Evolutionary conservation across 1,140 invertebrate species (phyloP), one percentile per base, ranked within the genome.

Genomic region (Formica exsecta): DNA sequence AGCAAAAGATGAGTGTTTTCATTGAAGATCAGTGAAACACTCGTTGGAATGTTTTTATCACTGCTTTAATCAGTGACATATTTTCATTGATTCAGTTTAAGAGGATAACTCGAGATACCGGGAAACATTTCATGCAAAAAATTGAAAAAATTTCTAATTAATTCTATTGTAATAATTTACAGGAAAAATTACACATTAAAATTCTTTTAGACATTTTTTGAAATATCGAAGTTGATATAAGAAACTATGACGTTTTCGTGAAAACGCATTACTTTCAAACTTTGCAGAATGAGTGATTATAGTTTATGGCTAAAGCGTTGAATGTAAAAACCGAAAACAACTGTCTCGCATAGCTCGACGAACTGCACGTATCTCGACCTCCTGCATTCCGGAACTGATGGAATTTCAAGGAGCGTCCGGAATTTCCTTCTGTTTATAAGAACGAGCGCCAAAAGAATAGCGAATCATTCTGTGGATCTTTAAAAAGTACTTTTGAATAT

Each of bases 311-410:
- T 57, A 68, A 38, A 80, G n/a, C 25, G 25, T 32, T 5, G 16
- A n/a, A 73, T 73, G 59, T 62, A 83, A 83, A 83, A 83, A 74
- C 68, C 22, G 16, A 70, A 9, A 29, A n/a, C 48, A 70, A 81
- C 79, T 59, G 38, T 71, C 61, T 61, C 4, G 19, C 54, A 61
- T 74, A 74, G 54, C 66, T 73, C 66, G 79, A 81, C 38, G 13
- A 70, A 54, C 36, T 71, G 36, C 65, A 57, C 48, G 36, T 74
- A 73, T 83, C 51, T 44, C 68, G 5, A 41, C 11, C 66, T 61
- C 25, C 65, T 36, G 57, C 79, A 74, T 83, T 83, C 54, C 38
- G 36, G 36, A 48, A 83, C 29, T 48, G 54, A 83, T 73, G 79
- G 68, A 83, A 62, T 74, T 73, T 48, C 38, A 51, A 51, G 54